These are phyloP conservation scores for Drosophila barbarae DNA, from an alignment of 2,888 invertebrate genomes.

Conservation along the genomic window DNA sequence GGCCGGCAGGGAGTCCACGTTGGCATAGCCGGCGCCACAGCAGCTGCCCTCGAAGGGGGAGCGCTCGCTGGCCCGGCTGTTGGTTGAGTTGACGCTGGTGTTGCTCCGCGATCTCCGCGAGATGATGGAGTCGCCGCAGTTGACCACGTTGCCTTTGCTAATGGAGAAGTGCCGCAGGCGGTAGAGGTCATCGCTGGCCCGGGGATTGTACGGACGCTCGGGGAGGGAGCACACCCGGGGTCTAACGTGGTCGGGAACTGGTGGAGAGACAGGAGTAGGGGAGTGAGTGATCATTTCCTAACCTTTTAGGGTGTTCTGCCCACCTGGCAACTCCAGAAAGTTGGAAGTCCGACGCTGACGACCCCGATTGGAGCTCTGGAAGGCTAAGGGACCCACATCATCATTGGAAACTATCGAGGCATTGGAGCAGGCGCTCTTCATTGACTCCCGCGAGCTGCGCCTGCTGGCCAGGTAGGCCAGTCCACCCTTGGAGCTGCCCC, in stretches of 20 bases:
- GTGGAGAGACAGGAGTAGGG: not conserved
- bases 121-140: conserved; percentile 94
- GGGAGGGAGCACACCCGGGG: conserved; percentile 92
- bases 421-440: conserved; percentile 84
- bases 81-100: conserved; percentile 92
- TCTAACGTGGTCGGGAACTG: conserved; percentile 90
- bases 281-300: not conserved
- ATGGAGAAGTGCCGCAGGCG: conserved; percentile 92
- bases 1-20: conserved; percentile 88
- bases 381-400: conserved; percentile 89
- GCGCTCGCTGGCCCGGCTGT: conserved; percentile 90
- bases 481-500: conserved; percentile 83
- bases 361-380: conserved; percentile 88
- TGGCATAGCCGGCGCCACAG: conserved; percentile 89
- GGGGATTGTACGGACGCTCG: conserved; percentile 92
- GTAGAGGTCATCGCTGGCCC: conserved; percentile 91
- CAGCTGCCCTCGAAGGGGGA: conserved; percentile 93
- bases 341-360: conserved; percentile 91
- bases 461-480: conserved; percentile 91
- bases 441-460: conserved; percentile 88
- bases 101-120: conserved; percentile 91
- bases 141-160: conserved; percentile 92
- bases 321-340: conserved; percentile 92
- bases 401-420: conserved; percentile 86
- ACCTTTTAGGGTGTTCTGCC: no score